Evolutionary conservation across 2,797 vertebrate species (phyloP).

Genomic region (Anableps anableps): DNA sequence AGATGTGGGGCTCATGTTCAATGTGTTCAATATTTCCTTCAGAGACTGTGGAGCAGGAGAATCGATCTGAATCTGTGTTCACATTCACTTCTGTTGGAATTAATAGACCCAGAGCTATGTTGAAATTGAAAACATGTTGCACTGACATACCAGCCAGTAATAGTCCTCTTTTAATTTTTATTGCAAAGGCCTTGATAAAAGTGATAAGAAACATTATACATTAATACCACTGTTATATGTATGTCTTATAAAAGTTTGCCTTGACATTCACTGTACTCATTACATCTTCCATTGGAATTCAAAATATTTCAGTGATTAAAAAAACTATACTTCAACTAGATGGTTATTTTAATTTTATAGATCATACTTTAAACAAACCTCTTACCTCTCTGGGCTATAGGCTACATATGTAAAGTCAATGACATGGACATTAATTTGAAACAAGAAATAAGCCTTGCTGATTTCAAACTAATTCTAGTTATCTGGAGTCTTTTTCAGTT

Average conservation of each 20-base stretch:
- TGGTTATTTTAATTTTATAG: background rate
- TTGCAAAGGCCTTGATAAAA: background rate
- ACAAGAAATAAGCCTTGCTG: background rate
- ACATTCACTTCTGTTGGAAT: background rate
- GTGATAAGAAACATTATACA: background rate
- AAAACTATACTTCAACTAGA: background rate
- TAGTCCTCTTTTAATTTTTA: background rate
- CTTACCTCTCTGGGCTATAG: background rate
- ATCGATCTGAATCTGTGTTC: constrained; percentile 4
- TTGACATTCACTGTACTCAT: background rate
- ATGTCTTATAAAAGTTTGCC: background rate
- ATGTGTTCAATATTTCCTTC: background rate
- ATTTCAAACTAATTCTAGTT: background rate
- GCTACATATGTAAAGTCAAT: background rate
- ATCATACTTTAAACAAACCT: background rate
- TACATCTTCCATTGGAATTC: background rate
- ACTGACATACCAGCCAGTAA: constrained; percentile 1
- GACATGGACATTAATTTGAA: background rate
- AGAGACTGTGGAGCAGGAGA: constrained; percentile 4
- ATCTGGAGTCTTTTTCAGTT: background rate
- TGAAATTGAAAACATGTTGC: constrained; percentile 12
- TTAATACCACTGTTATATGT: background rate
- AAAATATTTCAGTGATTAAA: background rate
- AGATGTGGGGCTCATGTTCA: background rate
- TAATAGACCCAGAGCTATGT: background rate